Conservation (phyloP, 2,888 invertebrate species). For the Drosophila maculinotata region DNA sequence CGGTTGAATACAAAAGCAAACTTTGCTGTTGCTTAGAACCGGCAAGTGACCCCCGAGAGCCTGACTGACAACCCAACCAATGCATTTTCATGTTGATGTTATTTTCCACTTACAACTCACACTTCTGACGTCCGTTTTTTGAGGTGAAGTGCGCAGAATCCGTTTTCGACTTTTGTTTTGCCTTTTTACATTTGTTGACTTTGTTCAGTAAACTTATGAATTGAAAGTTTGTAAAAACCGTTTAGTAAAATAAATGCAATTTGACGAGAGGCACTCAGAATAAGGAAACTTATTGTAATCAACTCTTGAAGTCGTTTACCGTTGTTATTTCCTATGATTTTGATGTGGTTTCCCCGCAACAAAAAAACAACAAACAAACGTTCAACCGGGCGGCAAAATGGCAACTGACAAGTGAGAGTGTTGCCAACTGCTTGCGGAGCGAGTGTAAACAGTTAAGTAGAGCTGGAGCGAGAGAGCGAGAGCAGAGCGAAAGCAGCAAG, state of each 20-base stretch:
- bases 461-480: conserved; percentile 23
- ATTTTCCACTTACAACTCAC: conserved; percentile 46
- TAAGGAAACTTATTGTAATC: conserved; percentile 12
- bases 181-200: conserved; percentile 40
- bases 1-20: conserved; percentile 26
- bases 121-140: conserved; percentile 25
- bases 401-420: conserved; percentile 71
- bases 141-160: conserved; percentile 73
- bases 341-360: conserved; percentile 38
- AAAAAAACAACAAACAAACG: conserved; percentile 77
- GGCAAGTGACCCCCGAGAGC: conserved; percentile 16
- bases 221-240: conserved; percentile 3
- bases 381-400: conserved; percentile 79
- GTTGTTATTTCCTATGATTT: conserved; percentile 17
- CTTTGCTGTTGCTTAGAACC: conserved; percentile 38
- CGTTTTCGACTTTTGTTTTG: conserved; percentile 55
- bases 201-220: conserved; percentile 44
- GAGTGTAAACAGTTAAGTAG: conserved; percentile 24
- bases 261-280: conserved; percentile 1
- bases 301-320: conserved; percentile 33
- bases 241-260: conserved; percentile 1
- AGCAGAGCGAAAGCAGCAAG: conserved; percentile 26
- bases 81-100: conserved; percentile 69
- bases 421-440: conserved; percentile 19
- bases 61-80: conserved; percentile 8